Evolutionary conservation across 1,140 invertebrate genomes (phyloP), one percentile per base, ranked within the genome.

Genomic region (Zaprionus ghesquierei): DNA sequence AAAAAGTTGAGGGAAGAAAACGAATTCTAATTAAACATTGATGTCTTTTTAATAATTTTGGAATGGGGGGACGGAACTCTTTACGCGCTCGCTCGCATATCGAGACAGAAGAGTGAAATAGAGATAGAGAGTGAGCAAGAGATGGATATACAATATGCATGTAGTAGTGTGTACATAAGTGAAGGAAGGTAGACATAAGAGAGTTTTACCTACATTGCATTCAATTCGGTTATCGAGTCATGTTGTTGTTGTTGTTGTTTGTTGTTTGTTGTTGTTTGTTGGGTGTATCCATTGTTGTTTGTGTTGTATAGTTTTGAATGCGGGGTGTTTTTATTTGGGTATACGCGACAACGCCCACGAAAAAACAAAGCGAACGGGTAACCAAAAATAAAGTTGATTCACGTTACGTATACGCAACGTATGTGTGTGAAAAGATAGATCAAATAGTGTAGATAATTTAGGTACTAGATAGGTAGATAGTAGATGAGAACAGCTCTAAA

Each of bases 121-220:
- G 49, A 25, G 31, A 15, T 31, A 8, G 8, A 58, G 22, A 25
- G 35, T 20, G 61, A 25, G 31, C 33, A 51, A 44, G 15, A 56
- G 62, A 33, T 61, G 65, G 49, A 35, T 54, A 56, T 31, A 35
- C 18, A 41, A 55, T 12, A 46, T 22, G 41, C 18, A 20, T 20
- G 25, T 27, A 29, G 41, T 56, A 75, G 35, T 59, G 46, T 76
- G 20, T 61, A 64, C 31, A 15, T 66, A 18, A 51, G 44, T 35
- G 58, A 64, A 76, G 53, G 58, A 69, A 46, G 60, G 71, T 61
- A 60, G 58, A 78, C 35, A 72, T 56, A 50, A 63, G 22, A 79
- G 72, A 75, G 68, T 72, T 87, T 84, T 86, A 86, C 81, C 81
- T 86, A 86, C 81, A 84, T 85, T 77, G 72, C 50, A 69, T 60